Percentiles rank a stretch among this genome's conserved stretches.
These are phyloP conservation scores for Exephanes ischioxanthus DNA, from an alignment of 2,888 invertebrate species.

Conservation along the genomic window DNA sequence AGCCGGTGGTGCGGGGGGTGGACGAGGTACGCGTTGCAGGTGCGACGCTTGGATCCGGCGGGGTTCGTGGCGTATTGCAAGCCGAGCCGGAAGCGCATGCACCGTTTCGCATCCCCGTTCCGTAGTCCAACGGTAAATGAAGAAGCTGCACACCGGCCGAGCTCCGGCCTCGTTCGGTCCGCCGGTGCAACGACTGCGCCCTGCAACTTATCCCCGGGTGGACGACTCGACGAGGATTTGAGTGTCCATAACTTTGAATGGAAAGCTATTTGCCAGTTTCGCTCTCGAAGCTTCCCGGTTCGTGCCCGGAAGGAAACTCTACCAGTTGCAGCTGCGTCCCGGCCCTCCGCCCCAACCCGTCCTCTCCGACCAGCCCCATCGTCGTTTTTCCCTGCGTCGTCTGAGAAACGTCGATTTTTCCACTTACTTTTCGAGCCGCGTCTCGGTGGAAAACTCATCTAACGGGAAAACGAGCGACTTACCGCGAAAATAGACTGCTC, in stretches of 20 bases:
- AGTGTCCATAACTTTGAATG: slow-evolving; percentile 67
- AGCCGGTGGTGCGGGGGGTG: background rate
- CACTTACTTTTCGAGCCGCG: slow-evolving; percentile 53
- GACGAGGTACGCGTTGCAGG: slow-evolving; percentile 45
- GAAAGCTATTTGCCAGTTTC: slow-evolving; percentile 65
- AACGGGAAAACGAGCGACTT: slow-evolving; percentile 60
- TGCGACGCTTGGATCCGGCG: slow-evolving; percentile 21
- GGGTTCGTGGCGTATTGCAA: slow-evolving; percentile 19
- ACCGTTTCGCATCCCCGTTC: slow-evolving; percentile 16
- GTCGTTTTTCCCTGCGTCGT: slow-evolving; percentile 24
- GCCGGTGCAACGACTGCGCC: slow-evolving; percentile 39
- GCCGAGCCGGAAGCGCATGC: slow-evolving; percentile 39
- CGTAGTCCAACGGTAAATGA: slow-evolving; percentile 54
- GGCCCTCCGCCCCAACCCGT: background rate
- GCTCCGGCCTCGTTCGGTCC: slow-evolving; percentile 4
- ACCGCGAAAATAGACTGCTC: slow-evolving; percentile 46
- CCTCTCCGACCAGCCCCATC: background rate
- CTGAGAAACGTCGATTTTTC: slow-evolving; percentile 65
- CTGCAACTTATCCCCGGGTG: slow-evolving; percentile 55
- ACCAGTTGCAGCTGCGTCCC: slow-evolving; percentile 14
- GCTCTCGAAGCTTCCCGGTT: slow-evolving; percentile 14
- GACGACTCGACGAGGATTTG: slow-evolving; percentile 61
- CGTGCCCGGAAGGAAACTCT: slow-evolving; percentile 27
- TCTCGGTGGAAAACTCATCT: slow-evolving; percentile 64
- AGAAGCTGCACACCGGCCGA: slow-evolving; percentile 50